Evolutionary conservation across 35 echinoderm and acorn worm genomes (phyloP), one percentile per base, ranked within the genome.

Genomic region (Lytechinus variegatus): DNA sequence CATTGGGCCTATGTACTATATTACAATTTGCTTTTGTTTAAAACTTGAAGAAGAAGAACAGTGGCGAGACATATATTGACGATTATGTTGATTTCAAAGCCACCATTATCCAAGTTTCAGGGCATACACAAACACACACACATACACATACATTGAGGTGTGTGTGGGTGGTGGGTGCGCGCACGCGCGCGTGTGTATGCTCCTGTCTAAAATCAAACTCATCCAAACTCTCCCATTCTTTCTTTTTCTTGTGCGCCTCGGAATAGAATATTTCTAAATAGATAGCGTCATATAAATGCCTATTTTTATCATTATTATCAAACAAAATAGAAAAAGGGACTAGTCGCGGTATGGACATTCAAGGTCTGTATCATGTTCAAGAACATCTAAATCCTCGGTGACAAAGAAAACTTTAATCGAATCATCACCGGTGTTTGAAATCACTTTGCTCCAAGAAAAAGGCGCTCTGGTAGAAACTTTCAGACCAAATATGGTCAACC

Each of bases 401-500:
- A 79, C 66, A 79, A 44, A 44, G 33, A 44, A 44, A 79, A 79
- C 66, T 79, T 79, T 79, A 79, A 79, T 79, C 66, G n/a, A 79
- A 79, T 79, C 66, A 79, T 79, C 16, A 27, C 16, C 66, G 8
- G 66, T 79, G 66, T 79, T 79, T 16, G 66, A 24, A 79, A 79
- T 79, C 66, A 79, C 66, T 79, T 79, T 79, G 12, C 19, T 24
- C 66, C 16, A 16, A 24, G 21, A 79, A 79, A 24, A 79, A 71
- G n/a, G 16, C 66, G 66, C 66, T 79, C 66, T 14, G 66, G 66
- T 79, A 24, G 66, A 79, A 79, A 79, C 19, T 79, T 79, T 79
- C 66, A 79, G 66, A 79, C 66, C 66, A 79, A 79, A 79, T 79
- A 79, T 79, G 66, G 66, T 14, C 66, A 79, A 79, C 66, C 66